phyloP scores from a whole-genome alignment of 2,113 vertebrate genomes.

The Pseudopipra pipra region DNA sequence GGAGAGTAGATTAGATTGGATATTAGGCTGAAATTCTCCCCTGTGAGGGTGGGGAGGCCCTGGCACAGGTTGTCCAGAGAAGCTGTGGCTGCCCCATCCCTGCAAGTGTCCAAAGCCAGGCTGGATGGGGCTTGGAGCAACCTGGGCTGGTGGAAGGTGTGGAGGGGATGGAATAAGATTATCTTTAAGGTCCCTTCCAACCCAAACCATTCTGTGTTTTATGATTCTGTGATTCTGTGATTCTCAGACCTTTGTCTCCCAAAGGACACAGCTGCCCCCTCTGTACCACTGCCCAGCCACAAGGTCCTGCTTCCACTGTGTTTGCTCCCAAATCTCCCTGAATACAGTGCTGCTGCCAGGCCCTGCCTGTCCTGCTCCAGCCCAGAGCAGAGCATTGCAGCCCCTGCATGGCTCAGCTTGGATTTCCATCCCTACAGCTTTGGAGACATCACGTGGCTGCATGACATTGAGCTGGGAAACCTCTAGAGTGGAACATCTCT shows the following conservation, averaged over 20 bases:
- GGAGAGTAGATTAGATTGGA: background rate
- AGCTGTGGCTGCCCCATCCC: background rate
- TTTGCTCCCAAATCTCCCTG: background rate
- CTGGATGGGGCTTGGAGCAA: background rate
- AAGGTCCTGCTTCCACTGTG: accelerated
- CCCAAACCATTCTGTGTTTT: background rate
- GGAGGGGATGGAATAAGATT: background rate
- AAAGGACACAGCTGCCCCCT: background rate
- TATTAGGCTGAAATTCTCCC: accelerated
- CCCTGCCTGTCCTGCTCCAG: background rate
- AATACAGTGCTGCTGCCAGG: background rate
- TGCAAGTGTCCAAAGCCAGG: background rate
- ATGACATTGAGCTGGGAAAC: background rate
- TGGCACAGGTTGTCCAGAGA: background rate
- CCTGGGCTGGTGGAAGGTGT: background rate
- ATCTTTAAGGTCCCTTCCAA: background rate
- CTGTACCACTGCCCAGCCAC: accelerated
- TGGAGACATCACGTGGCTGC: background rate
- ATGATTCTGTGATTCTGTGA: no score
- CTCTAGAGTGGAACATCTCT: background rate
- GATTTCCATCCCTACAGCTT: background rate
- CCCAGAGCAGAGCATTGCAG: background rate
- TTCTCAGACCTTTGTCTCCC: background rate
- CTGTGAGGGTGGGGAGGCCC: accelerated
- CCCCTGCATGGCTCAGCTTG: background rate